A percentile compares a stretch with the other conserved stretches of the same genome.
Evolutionary conservation across 2,113 vertebrate species (phyloP).

Genomic region (Notiomystis cincta): DNA sequence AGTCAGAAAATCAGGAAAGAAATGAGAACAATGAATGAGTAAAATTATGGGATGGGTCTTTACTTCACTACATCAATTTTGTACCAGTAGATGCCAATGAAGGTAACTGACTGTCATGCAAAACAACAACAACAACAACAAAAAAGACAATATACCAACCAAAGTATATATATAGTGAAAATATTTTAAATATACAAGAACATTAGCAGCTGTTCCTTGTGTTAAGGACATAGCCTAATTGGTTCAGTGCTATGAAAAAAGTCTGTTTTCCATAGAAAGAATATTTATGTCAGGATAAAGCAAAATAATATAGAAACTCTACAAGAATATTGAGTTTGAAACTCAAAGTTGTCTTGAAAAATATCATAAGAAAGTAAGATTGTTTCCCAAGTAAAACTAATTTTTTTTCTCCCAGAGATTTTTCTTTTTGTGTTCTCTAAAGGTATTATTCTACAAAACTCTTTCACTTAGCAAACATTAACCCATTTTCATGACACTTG

Average conservation of each 20-base stretch:
- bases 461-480: neutral
- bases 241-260: neutral
- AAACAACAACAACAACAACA: neutral
- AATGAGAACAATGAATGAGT: neutral
- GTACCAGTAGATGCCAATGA: neutral
- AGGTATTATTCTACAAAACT: neutral
- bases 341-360: neutral
- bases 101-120: neutral
- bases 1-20: neutral
- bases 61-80: neutral
- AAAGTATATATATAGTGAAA: neutral
- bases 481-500: neutral
- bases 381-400: neutral
- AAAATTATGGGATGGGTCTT: neutral
- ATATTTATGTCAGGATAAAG: neutral
- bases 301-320: neutral
- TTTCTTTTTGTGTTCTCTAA: neutral
- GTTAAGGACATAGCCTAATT: neutral
- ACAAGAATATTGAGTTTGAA: neutral
- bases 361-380: neutral
- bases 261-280: neutral
- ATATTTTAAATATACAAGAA: neutral
- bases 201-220: neutral
- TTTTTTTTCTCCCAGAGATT: neutral
- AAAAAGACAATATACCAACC: neutral